These are phyloP conservation scores for Drosophila aldrichi DNA, from an alignment of 2,888 invertebrate genomes.

Conservation along the genomic window DNA sequence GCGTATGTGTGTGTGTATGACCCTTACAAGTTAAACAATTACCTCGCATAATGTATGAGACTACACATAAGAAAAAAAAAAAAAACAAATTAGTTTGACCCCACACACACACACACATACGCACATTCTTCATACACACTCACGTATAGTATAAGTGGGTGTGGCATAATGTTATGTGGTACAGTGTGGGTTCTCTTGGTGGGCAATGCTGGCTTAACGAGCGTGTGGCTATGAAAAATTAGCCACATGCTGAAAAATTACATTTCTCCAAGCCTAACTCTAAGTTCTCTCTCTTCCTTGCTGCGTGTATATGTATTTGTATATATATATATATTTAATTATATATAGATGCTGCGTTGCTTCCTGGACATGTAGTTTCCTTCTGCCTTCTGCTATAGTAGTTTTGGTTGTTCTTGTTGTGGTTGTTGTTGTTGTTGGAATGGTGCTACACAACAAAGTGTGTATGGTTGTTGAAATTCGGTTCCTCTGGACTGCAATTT, in stretches of 20 bases:
- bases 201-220: constrained; percentile 50
- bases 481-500: constrained; percentile 42
- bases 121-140: constrained; percentile 7
- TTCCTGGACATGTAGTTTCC: constrained; percentile 24
- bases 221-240: constrained; percentile 74
- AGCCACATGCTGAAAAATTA: constrained; percentile 75
- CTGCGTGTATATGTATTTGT: constrained; percentile 8
- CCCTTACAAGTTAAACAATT: constrained; percentile 71
- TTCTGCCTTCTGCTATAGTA: constrained; percentile 22
- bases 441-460: constrained; percentile 71
- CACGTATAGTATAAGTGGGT: constrained; percentile 9
- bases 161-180: constrained; percentile 22
- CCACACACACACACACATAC: constrained; percentile 25
- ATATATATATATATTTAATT: not conserved
- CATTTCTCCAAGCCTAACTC: constrained; percentile 60
- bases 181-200: constrained; percentile 36
- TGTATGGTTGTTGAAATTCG: constrained; percentile 43
- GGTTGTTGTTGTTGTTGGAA: constrained; percentile 48
- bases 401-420: constrained; percentile 2
- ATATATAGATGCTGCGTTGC: constrained; percentile 49
- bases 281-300: constrained; percentile 1
- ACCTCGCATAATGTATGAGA: constrained; percentile 71
- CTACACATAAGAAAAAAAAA: constrained; percentile 65
- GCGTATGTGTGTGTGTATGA: constrained; percentile 28
- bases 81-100: constrained; percentile 68